phyloP scores from a whole-genome alignment of 2,888 invertebrate species.

The Caenorhabditis parvicauda region DNA sequence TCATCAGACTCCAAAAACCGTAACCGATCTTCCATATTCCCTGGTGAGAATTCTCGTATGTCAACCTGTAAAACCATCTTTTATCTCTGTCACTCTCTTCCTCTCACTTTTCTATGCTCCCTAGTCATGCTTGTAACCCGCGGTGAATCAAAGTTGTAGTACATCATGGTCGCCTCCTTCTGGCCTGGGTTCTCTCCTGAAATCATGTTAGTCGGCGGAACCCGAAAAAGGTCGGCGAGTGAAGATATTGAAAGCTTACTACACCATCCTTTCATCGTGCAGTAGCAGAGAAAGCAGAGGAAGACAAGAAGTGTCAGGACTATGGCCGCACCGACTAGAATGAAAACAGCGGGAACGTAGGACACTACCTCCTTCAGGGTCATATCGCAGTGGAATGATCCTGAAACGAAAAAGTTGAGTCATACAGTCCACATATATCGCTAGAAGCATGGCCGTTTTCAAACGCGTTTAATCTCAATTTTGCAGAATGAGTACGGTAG shows the following conservation, averaged over 20 bases:
- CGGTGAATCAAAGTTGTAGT: slow-evolving; percentile 36
- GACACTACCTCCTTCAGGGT: slow-evolving; percentile 27
- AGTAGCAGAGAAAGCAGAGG: slow-evolving; percentile 23
- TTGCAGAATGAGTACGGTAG: too few species aligned
- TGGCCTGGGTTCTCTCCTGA: slow-evolving; percentile 21
- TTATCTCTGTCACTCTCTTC: neutral
- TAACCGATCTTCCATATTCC: slow-evolving; percentile 41
- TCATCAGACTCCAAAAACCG: slow-evolving; percentile 24
- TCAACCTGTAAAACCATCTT: slow-evolving; percentile 11
- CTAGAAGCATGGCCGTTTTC: too few species aligned
- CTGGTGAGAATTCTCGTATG: slow-evolving; percentile 33
- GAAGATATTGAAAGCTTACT: slow-evolving; percentile 10
- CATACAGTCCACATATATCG: too few species aligned
- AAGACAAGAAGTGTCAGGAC: slow-evolving; percentile 21
- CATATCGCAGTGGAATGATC: slow-evolving; percentile 45
- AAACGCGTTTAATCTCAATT: too few species aligned
- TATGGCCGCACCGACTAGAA: slow-evolving; percentile 17
- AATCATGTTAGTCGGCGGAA: neutral
- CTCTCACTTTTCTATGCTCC: slow-evolving; percentile 27
- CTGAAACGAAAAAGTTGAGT: too few species aligned
- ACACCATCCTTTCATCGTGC: slow-evolving; percentile 24
- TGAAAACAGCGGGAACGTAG: slow-evolving; percentile 26
- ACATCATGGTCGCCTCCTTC: slow-evolving; percentile 34
- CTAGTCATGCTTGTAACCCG: slow-evolving; percentile 32
- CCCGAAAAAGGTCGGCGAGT: neutral